A percentile compares a stretch with the other conserved stretches of the same genome.
These are phyloP conservation scores for Neodiprion virginianus DNA, from an alignment of 1,140 invertebrate species.

Conservation along the genomic window DNA sequence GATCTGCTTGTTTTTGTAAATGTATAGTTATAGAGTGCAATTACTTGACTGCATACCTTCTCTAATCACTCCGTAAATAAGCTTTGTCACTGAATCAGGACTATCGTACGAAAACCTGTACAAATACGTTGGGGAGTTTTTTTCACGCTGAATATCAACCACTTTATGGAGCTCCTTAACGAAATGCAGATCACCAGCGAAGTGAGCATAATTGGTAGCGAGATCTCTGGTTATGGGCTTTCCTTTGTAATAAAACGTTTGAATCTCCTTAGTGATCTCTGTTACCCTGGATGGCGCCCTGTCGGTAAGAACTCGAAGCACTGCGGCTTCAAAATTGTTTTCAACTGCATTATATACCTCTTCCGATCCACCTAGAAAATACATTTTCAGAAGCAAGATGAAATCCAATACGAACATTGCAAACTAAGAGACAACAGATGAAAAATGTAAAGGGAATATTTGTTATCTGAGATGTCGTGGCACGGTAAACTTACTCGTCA, in stretches of 20 bases:
- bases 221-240: slow-evolving; percentile 40
- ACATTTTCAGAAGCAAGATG: no score
- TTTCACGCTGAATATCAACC: slow-evolving; percentile 46
- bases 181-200: slow-evolving; percentile 59
- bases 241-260: slow-evolving; percentile 45
- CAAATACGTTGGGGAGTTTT: slow-evolving; percentile 53
- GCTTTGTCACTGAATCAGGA: background rate
- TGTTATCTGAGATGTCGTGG: no score
- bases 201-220: slow-evolving; percentile 47
- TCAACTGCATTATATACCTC: background rate
- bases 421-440: no score
- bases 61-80: no score
- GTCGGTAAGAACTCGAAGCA: background rate
- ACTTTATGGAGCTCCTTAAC: slow-evolving; percentile 51
- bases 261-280: background rate
- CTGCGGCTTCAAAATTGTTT: background rate
- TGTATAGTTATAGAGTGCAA: no score
- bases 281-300: background rate
- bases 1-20: no score
- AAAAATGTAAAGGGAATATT: no score
- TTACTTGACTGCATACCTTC: no score
- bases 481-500: slow-evolving; percentile 38
- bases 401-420: no score
- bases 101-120: slow-evolving; percentile 60
- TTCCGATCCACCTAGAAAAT: background rate